phyloP scores from a whole-genome alignment of 2,797 vertebrate species.

The Sciaenops ocellatus region DNA sequence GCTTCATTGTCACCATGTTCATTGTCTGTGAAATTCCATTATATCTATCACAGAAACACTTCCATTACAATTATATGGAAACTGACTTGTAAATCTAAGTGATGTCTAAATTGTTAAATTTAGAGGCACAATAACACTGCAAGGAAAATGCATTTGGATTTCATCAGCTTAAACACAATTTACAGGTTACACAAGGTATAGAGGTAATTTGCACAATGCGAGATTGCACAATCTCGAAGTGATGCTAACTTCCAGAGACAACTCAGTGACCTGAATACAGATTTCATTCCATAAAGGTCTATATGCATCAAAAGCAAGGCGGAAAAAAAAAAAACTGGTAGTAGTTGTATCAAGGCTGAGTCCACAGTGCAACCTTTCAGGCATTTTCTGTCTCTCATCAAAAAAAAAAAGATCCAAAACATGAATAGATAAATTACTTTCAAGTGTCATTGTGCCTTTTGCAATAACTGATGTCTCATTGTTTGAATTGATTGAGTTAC shows the following conservation, averaged over 20 bases:
- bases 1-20: slow-evolving; percentile 27
- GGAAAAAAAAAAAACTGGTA: neutral
- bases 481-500: neutral
- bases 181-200: slow-evolving; percentile 33
- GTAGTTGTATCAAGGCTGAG: too few relatives aligned
- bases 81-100: slow-evolving; percentile 39
- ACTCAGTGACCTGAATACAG: slow-evolving; percentile 30
- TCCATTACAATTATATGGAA: slow-evolving; percentile 35
- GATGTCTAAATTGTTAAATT: slow-evolving; percentile 39
- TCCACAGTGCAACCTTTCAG: too few relatives aligned
- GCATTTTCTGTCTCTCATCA: neutral
- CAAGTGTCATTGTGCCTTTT: neutral
- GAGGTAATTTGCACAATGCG: slow-evolving; percentile 32
- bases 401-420: too few relatives aligned
- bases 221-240: slow-evolving; percentile 20
- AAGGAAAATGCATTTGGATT: slow-evolving; percentile 45
- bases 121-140: neutral
- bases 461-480: neutral
- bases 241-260: slow-evolving; percentile 35
- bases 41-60: slow-evolving; percentile 47
- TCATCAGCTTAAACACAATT: slow-evolving; percentile 38
- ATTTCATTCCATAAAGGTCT: slow-evolving; percentile 1
- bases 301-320: neutral
- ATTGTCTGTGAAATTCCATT: slow-evolving; percentile 56
- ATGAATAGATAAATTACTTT: too few relatives aligned